Base-by-base conservation (phyloP, 2,797 vertebrate genomes). In the Huso huso region DNA sequence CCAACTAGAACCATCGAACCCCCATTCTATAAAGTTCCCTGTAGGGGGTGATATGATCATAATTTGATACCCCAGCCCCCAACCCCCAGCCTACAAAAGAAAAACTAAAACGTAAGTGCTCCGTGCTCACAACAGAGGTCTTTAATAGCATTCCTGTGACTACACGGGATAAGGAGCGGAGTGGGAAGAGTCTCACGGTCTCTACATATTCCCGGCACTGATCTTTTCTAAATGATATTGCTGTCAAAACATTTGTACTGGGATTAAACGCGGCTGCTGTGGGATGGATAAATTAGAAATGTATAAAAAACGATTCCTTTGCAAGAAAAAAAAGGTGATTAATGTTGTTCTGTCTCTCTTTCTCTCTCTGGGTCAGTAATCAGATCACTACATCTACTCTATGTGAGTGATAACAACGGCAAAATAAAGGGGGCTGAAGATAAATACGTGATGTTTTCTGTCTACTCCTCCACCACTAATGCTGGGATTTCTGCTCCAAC, bases 201-300 rank as follows among this genome's bases (percentile, higher is more conserved):
- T 61, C 63, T 57, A 6, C 61, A 37, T 4, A 62, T 48, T 37
- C 61, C 61, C 18, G 13, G 13, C 65, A 63, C 51, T 67, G 11
- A 66, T 74, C 10, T 71, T 76, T 77, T 49, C 7, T 18, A 63
- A 75, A 69, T 67, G 48, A 66, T 69, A 67, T 87, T 78, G 74
- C 79, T 86, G 83, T 84, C 75, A 84, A 86, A 86, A 86, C 83
- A 84, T 86, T 85, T 85, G 86, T 83, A 76, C 78, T 82, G 78
- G 76, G 83, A 85, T 89, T 84, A 83, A 88, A 86, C 70, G 48
- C 10, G 61, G 10, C 13, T 53, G 50, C 55, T 57, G 62, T 67
- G 64, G 69, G 70, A 52, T 51, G n/a, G 37, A 68, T 63, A 67
- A 64, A 67, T 71, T 67, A 69, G 63, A 70, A 52, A 66, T 61